phyloP scores from a whole-genome alignment of 2,113 vertebrate species.

The Microcebus lehilahytsara region DNA sequence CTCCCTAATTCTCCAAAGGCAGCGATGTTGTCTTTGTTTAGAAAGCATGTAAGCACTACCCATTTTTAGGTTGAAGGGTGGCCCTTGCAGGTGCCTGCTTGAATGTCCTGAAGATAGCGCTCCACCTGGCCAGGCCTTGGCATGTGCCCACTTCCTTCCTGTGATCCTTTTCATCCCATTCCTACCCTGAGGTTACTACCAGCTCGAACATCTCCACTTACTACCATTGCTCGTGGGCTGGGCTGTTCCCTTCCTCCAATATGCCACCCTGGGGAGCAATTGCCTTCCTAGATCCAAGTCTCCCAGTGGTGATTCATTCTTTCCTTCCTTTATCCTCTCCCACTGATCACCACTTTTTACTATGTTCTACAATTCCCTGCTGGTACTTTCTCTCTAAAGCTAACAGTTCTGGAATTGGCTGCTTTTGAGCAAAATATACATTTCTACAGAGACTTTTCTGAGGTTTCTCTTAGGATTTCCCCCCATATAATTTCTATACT shows the following conservation, averaged over 20 bases:
- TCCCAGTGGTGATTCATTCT: background rate
- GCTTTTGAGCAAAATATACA: conserved; percentile 1
- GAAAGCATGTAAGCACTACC: background rate
- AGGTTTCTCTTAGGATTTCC: background rate
- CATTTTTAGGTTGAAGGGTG: background rate
- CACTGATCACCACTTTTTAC: background rate
- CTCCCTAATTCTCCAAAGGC: background rate
- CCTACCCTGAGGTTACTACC: background rate
- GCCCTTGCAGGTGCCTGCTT: background rate
- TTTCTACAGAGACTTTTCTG: background rate
- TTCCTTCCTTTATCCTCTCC: background rate
- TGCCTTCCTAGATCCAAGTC: background rate
- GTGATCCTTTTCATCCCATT: background rate
- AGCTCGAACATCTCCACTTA: background rate
- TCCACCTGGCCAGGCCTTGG: background rate
- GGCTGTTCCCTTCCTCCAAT: background rate
- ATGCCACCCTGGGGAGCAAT: background rate
- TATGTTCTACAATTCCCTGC: background rate
- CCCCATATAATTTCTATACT: background rate
- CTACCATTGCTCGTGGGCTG: background rate
- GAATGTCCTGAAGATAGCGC: background rate
- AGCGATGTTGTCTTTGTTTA: background rate
- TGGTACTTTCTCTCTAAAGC: background rate
- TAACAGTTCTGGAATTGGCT: background rate
- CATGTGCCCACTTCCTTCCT: background rate